These are phyloP conservation scores for Adelges cooleyi DNA, from an alignment of 1,140 invertebrate species.

Conservation along the genomic window DNA sequence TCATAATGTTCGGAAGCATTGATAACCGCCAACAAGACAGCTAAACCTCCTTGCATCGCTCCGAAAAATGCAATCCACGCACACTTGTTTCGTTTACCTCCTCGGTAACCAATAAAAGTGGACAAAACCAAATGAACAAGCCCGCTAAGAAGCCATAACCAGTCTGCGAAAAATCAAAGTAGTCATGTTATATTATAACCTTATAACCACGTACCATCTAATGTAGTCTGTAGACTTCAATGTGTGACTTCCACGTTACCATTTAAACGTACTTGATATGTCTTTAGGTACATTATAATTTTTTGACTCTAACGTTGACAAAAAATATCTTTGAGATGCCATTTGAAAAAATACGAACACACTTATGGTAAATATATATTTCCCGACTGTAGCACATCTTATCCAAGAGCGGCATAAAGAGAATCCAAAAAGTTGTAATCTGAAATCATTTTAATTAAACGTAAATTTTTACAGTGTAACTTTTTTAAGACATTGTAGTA, in stretches of 20 bases:
- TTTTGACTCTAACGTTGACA: constrained; percentile 11
- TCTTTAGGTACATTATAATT: constrained; percentile 12
- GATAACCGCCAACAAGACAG: constrained; percentile 1
- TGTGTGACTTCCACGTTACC: no score
- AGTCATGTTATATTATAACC: no score
- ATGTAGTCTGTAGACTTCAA: no score
- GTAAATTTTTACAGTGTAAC: no score
- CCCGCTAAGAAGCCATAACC: constrained; percentile 28
- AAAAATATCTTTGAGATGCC: constrained; percentile 9
- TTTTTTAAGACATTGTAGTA: no score
- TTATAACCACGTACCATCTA: no score
- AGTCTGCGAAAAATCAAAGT: constrained; percentile 28
- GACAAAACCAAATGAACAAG: constrained; percentile 25
- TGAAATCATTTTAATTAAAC: background rate
- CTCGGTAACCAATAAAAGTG: constrained; percentile 27
- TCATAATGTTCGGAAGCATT: constrained; percentile 8
- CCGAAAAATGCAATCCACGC: constrained; percentile 30
- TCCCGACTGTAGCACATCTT: constrained; percentile 14
- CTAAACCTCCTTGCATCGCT: constrained; percentile 2
- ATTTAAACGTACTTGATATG: background rate
- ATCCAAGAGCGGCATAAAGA: constrained; percentile 21
- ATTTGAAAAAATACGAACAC: constrained; percentile 10
- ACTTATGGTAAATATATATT: background rate
- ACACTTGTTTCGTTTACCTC: constrained; percentile 24
- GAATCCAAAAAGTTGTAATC: constrained; percentile 13